Evolutionary conservation across 1,140 invertebrate genomes (phyloP).

Genomic region (Campoletis sonorensis): DNA sequence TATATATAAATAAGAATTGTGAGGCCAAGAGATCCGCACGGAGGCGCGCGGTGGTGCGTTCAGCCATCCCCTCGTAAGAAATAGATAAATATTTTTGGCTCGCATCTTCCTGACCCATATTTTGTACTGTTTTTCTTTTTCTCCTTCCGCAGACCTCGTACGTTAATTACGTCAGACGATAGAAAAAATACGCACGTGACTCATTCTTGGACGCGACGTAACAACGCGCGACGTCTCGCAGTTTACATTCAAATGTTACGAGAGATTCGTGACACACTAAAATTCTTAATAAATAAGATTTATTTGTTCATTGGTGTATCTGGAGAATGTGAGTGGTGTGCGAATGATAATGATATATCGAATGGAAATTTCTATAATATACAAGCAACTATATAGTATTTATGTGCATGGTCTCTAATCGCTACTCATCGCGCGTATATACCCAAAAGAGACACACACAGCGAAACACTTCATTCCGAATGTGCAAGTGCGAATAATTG

Average conservation of each 20-base stretch:
- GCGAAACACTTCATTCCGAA: neutral
- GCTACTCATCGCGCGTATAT: too few species aligned
- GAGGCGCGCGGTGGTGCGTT: too few species aligned
- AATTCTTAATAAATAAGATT: neutral
- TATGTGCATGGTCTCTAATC: too few species aligned
- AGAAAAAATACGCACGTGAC: constrained; percentile 6
- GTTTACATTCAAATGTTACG: neutral
- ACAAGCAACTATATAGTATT: too few species aligned
- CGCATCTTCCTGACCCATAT: constrained; percentile 31
- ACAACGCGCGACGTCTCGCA: too few species aligned
- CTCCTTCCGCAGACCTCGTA: neutral
- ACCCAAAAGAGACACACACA: too few species aligned
- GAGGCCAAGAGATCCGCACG: constrained; percentile 6
- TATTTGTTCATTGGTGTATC: too few species aligned
- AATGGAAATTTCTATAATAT: too few species aligned
- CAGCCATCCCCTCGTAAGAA: constrained; percentile 9
- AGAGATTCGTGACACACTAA: neutral
- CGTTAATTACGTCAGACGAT: constrained; percentile 14
- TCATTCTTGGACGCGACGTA: neutral
- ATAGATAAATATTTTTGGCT: constrained; percentile 39
- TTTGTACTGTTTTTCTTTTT: too few species aligned
- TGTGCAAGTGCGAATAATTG: neutral
- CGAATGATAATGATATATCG: too few species aligned
- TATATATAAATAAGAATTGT: constrained; percentile 39
- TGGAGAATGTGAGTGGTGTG: too few species aligned